phyloP scores from a whole-genome alignment of 2,797 vertebrate species.

The Schizothorax lantsangensis region DNA sequence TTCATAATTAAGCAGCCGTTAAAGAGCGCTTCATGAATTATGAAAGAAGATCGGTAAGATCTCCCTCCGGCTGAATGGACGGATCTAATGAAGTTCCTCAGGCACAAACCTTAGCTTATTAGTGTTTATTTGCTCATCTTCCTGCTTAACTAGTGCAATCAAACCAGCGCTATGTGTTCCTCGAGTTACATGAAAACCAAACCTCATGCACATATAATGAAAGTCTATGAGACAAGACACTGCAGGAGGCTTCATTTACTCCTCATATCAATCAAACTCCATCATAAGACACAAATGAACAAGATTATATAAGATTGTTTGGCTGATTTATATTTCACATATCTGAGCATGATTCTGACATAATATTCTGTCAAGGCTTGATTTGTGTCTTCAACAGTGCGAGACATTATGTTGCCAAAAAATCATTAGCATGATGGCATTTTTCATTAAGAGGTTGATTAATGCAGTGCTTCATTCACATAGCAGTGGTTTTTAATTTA shows the following conservation, averaged over 20 bases:
- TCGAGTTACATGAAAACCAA: background rate
- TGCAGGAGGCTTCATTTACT: background rate
- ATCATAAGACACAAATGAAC: background rate
- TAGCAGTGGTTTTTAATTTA: background rate
- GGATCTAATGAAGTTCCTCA: constrained; percentile 51
- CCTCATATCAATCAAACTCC: background rate
- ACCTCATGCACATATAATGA: background rate
- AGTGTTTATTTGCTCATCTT: constrained; percentile 13
- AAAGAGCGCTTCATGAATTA: constrained; percentile 73
- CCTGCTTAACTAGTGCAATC: background rate
- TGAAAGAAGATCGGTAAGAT: constrained; percentile 63
- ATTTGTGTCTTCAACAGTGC: background rate
- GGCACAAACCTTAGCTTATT: constrained; percentile 5
- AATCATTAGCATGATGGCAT: background rate
- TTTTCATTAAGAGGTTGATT: background rate
- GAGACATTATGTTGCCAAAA: background rate
- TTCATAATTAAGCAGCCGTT: constrained; percentile 86
- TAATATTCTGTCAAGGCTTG: background rate
- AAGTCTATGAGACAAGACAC: background rate
- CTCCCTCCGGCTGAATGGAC: constrained; percentile 55
- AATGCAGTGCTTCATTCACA: background rate
- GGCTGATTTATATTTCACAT: background rate
- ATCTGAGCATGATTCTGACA: background rate
- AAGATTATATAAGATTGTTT: background rate
- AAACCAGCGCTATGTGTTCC: background rate